These are phyloP conservation scores for Drosophila putrida DNA, from an alignment of 2,888 invertebrate genomes.

Conservation along the genomic window DNA sequence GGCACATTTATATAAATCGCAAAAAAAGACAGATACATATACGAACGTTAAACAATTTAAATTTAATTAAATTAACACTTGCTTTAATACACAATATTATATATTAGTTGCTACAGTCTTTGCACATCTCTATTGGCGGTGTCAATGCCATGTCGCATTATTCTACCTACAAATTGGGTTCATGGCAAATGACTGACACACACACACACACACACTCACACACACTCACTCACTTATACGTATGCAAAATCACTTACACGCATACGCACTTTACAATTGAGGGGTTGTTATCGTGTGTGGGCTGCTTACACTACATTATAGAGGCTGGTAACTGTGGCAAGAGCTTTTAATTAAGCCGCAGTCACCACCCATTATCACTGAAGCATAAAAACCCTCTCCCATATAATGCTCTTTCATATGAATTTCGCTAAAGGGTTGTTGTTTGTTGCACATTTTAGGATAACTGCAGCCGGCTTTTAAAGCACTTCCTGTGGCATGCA, in stretches of 20 bases:
- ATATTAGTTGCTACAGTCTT: not conserved
- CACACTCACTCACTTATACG: constrained; percentile 32
- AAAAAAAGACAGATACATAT: too few relatives aligned
- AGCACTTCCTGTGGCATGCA: constrained; percentile 34
- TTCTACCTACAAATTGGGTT: constrained; percentile 64
- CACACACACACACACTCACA: constrained; percentile 16
- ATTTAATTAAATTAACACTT: not conserved
- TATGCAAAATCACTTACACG: constrained; percentile 43
- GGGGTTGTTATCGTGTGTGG: constrained; percentile 45
- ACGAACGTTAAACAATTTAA: not conserved
- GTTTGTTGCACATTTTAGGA: constrained; percentile 54
- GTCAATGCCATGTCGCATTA: constrained; percentile 59
- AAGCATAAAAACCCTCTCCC: constrained; percentile 25
- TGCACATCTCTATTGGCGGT: constrained; percentile 43
- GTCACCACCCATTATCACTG: constrained; percentile 51
- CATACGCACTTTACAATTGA: constrained; percentile 54
- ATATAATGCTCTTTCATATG: constrained; percentile 2
- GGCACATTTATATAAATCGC: too few relatives aligned
- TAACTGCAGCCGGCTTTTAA: constrained; percentile 41
- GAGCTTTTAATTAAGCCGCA: constrained; percentile 71
- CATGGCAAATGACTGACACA: constrained; percentile 61
- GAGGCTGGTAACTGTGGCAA: constrained; percentile 40
- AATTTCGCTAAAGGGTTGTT: constrained; percentile 35
- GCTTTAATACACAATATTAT: not conserved
- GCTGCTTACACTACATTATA: constrained; percentile 12